Base-by-base conservation (phyloP, 2,113 vertebrate species). In the Taxidea taxus region DNA sequence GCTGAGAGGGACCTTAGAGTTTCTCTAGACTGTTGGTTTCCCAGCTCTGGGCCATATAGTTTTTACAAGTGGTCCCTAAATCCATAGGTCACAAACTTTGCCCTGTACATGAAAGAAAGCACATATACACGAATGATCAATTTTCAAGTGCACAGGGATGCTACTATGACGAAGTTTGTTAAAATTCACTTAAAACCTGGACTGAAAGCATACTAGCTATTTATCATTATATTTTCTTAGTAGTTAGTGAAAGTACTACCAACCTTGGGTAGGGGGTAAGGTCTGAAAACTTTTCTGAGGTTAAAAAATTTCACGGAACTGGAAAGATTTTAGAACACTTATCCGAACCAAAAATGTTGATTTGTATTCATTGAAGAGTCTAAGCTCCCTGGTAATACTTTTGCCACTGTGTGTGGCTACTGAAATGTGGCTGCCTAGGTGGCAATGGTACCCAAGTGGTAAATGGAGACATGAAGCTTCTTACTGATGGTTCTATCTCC, bases 241-340 rank as follows among this genome's bases (percentile, higher is more conserved):
- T 74, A 39, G 15, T 34, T 14, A 47, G 27, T n/a, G 62, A 77
- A 89, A 5, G 6, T 58, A 44, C 18, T 58, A 58, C 7, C 16
- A 77, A 75, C 11, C 18, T 74, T 91, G 64, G 68, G 77, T 34
- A 74, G 56, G 34, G 10, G 13, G 27, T 87, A 89, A 29, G 21
- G 10, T 58, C 27, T 44, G 15, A 92, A 44, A 20, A 47, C 14
- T 39, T 42, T 91, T 87, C 83, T 34, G 44, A 64, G 23, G 1
- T 70, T 87, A 72, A 74, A 42, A 47, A 12, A 37, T 66, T 70
- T 95, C 23, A 60, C 0, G 18, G 37, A 68, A 81, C 42, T 27
- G 27, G 84, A 94, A 82, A 47, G n/a, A 82, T 84, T 95, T 93
- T 16, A 95, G 74, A 96, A 92, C 9, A 92, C 20, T 72, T 54